These are phyloP conservation scores for Todiramphus chloris DNA, from an alignment of 2,113 vertebrate genomes.

Conservation along the genomic window DNA sequence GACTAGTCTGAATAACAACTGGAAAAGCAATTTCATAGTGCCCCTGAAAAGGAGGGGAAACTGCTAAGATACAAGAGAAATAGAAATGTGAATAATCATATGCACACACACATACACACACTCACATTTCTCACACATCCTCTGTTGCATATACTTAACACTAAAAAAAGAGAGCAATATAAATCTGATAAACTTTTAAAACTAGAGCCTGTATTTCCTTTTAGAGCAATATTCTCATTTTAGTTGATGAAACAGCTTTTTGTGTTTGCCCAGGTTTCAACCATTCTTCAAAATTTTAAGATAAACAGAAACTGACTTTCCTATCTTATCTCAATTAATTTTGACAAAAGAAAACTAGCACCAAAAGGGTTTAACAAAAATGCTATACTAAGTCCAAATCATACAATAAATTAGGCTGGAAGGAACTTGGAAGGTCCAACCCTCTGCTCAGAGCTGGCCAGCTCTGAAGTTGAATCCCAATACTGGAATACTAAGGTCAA, in stretches of 20 bases:
- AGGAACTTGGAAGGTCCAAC: background rate
- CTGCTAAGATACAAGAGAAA: background rate
- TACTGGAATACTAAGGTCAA: background rate
- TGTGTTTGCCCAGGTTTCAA: background rate
- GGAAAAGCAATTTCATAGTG: background rate
- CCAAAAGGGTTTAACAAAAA: background rate
- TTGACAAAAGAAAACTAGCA: background rate
- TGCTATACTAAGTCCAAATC: background rate
- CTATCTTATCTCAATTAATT: background rate
- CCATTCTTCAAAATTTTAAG: background rate
- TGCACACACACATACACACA: background rate
- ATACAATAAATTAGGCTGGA: background rate
- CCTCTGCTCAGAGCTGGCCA: background rate
- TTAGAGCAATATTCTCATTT: background rate
- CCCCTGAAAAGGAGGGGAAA: background rate
- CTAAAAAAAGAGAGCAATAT: background rate
- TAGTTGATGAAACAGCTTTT: slow-evolving; percentile 5
- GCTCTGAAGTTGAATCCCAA: background rate
- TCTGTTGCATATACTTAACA: background rate
- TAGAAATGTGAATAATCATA: background rate
- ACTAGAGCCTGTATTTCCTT: slow-evolving; percentile 2
- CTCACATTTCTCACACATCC: background rate
- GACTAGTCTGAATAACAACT: background rate
- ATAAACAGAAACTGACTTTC: slow-evolving; percentile 13
- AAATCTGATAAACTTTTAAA: background rate